Evolutionary conservation across 1,140 invertebrate genomes (phyloP).

Genomic region (Diploscapter pachys): DNA sequence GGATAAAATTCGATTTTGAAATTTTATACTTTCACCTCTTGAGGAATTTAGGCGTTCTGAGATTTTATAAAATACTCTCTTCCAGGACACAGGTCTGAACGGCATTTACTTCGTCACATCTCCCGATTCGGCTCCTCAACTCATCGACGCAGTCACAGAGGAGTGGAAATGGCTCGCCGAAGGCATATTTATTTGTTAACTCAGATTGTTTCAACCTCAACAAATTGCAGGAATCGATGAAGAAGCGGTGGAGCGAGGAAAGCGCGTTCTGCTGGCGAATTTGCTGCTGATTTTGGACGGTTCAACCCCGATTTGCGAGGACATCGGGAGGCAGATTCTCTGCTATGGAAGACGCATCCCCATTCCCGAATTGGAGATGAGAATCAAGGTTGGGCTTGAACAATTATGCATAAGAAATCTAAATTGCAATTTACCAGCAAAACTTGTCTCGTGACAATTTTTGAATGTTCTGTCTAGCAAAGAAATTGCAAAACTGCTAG

Average conservation of each 20-base stretch:
- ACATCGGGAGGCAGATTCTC: conserved; percentile 93
- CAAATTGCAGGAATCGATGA: conserved; percentile 69
- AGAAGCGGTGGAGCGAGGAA: conserved; percentile 85
- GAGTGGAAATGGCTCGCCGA: conserved; percentile 70
- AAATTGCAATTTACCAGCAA: not conserved
- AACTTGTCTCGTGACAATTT: not conserved
- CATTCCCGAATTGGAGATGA: conserved; percentile 84
- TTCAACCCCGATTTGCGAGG: conserved; percentile 96
- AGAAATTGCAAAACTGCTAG: not conserved
- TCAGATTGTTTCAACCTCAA: not conserved
- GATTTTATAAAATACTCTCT: not conserved
- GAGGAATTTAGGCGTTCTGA: conserved; percentile 5
- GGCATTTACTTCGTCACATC: conserved; percentile 93
- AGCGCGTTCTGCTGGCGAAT: conserved; percentile 92
- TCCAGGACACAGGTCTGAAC: conserved; percentile 93
- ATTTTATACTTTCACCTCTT: too few relatives aligned
- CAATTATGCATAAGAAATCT: not conserved
- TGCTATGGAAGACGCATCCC: conserved; percentile 93
- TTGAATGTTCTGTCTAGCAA: too few relatives aligned
- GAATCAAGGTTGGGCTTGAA: conserved; percentile 73
- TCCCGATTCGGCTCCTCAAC: conserved; percentile 70
- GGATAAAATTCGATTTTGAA: too few relatives aligned
- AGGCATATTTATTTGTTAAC: conserved; percentile 65
- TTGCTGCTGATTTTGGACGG: conserved; percentile 95
- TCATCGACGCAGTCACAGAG: conserved; percentile 73